These are phyloP conservation scores for Cerastis rubricosa DNA, from an alignment of 2,888 invertebrate genomes.

Conservation along the genomic window DNA sequence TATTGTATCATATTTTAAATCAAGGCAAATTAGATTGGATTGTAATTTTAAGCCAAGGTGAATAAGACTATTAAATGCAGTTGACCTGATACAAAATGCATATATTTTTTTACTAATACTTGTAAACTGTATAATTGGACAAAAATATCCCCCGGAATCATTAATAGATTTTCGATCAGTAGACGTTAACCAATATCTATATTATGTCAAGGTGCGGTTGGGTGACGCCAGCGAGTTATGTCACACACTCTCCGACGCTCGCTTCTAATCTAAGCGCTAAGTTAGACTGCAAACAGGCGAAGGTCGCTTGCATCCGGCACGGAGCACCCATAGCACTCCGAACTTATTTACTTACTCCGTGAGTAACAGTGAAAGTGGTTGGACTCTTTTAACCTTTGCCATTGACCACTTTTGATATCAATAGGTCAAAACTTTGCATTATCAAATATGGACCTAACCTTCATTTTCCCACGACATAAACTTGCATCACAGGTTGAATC, in stretches of 20 bases:
- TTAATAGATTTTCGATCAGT: slow-evolving; percentile 48
- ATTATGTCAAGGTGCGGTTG: slow-evolving; percentile 85
- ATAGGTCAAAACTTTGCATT: slow-evolving; percentile 54
- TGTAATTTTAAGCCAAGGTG: not conserved
- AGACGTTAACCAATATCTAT: slow-evolving; percentile 64
- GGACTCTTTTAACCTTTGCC: slow-evolving; percentile 68
- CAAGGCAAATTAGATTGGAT: slow-evolving; percentile 7
- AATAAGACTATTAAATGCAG: not conserved
- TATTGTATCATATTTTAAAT: not conserved
- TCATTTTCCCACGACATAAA: slow-evolving; percentile 26
- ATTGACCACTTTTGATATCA: slow-evolving; percentile 72
- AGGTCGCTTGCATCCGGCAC: slow-evolving; percentile 85
- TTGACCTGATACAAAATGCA: not conserved
- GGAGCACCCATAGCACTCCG: slow-evolving; percentile 60
- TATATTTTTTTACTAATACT: not conserved
- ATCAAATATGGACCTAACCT: slow-evolving; percentile 19
- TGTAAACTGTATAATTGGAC: not conserved
- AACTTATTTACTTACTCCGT: slow-evolving; percentile 48
- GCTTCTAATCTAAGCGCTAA: slow-evolving; percentile 83
- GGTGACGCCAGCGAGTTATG: slow-evolving; percentile 86
- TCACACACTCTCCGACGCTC: slow-evolving; percentile 83
- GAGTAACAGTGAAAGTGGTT: slow-evolving; percentile 76
- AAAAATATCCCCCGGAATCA: slow-evolving; percentile 23
- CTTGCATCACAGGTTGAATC: slow-evolving; percentile 43
- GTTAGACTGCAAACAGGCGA: slow-evolving; percentile 80